Evolutionary conservation across 2,797 vertebrate genomes (phyloP).

Genomic region (Masticophis lateralis): DNA sequence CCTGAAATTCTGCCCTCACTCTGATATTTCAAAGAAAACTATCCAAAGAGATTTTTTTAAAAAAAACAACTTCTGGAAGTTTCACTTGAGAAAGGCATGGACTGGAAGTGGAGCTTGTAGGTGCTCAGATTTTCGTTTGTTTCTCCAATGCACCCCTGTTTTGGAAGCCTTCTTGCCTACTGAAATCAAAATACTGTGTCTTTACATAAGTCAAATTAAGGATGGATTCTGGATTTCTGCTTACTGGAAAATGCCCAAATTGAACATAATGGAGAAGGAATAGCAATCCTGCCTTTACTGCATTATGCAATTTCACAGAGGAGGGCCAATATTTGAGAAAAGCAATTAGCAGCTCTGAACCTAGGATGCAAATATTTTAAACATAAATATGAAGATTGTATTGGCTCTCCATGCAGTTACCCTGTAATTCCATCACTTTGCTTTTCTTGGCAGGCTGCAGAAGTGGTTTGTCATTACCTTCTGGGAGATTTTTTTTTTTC

Average conservation of each 20-base stretch:
- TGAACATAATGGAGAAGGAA: not conserved
- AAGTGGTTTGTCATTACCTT: not conserved
- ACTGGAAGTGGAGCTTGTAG: not conserved
- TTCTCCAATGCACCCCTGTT: not conserved
- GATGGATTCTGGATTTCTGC: not conserved
- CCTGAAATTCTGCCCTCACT: not conserved
- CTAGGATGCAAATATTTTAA: not conserved
- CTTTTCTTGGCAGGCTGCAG: not conserved
- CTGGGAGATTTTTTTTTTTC: not conserved
- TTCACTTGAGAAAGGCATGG: not conserved
- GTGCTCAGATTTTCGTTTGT: not conserved
- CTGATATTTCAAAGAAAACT: not conserved
- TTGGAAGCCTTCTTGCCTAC: not conserved
- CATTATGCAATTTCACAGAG: not conserved
- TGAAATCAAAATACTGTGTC: not conserved
- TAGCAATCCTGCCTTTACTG: not conserved
- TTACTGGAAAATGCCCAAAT: not conserved
- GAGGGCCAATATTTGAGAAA: not conserved
- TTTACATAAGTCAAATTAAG: slow-evolving; percentile 1
- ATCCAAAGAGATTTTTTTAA: not conserved
- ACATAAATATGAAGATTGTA: not conserved
- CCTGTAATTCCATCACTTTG: not conserved
- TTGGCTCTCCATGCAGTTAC: not conserved
- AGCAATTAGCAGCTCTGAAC: not conserved
- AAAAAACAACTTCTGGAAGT: not conserved